Evolutionary conservation across 2,888 invertebrate genomes (phyloP).

Genomic region (Lochmaea crataegi): DNA sequence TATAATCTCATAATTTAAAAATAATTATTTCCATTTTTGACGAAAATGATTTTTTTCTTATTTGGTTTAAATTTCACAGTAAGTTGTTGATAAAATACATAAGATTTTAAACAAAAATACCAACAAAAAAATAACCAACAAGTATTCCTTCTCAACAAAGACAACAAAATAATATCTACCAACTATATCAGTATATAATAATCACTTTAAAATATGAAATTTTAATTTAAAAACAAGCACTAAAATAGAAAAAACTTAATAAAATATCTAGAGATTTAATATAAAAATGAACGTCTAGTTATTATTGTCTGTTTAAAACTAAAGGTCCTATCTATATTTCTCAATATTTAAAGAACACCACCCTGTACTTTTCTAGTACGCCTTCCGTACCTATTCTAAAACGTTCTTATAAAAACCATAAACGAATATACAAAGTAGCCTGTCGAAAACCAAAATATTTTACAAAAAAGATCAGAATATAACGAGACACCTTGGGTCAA

Average conservation of each 20-base stretch:
- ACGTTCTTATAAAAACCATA: not conserved
- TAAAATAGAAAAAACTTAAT: constrained; percentile 46
- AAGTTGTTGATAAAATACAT: constrained; percentile 30
- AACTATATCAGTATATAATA: constrained; percentile 42
- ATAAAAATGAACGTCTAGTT: constrained; percentile 36
- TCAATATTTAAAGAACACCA: not conserved
- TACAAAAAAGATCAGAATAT: too few relatives aligned
- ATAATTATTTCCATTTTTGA: constrained; percentile 35
- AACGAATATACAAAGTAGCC: not conserved
- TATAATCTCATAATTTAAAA: constrained; percentile 40
- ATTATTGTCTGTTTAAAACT: constrained; percentile 19
- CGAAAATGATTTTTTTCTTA: constrained; percentile 31
- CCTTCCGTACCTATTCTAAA: not conserved
- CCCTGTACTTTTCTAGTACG: not conserved
- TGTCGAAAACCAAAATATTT: not conserved
- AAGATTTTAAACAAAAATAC: constrained; percentile 40
- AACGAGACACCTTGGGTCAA: too few relatives aligned
- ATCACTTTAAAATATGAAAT: constrained; percentile 45
- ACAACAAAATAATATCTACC: constrained; percentile 42
- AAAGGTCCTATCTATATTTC: constrained; percentile 29
- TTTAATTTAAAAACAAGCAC: constrained; percentile 44
- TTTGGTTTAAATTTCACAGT: constrained; percentile 46
- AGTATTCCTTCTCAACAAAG: constrained; percentile 42
- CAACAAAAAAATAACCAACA: constrained; percentile 42
- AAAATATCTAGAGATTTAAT: constrained; percentile 39